Evolutionary conservation across 2,797 vertebrate genomes (phyloP).

Genomic region (Paedocypris micromegethes): DNA sequence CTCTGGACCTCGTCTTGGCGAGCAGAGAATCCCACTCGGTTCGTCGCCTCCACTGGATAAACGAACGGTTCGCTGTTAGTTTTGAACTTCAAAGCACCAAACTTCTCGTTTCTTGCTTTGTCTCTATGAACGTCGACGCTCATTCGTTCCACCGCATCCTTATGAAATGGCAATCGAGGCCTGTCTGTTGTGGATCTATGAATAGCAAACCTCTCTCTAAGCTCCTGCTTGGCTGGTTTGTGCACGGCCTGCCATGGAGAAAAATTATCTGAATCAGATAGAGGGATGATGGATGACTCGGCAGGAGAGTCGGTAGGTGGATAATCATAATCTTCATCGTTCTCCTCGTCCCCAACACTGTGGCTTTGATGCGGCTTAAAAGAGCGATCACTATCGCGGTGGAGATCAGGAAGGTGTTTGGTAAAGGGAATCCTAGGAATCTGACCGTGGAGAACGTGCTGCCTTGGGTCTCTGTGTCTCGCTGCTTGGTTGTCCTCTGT

Average conservation of each 20-base stretch:
- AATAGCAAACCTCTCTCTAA: conserved; percentile 59
- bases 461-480: conserved; percentile 59
- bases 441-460: conserved; percentile 72
- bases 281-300: conserved; percentile 22
- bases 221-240: conserved; percentile 56
- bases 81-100: conserved; percentile 19
- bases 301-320: conserved; percentile 51
- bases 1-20: conserved; percentile 37
- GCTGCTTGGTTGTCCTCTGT: conserved; percentile 56
- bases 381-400: conserved; percentile 50
- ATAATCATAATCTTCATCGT: conserved; percentile 68
- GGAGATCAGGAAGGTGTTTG: conserved; percentile 37
- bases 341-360: conserved; percentile 48
- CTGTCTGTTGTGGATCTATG: conserved; percentile 48
- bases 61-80: not conserved
- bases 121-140: conserved; percentile 4
- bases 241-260: conserved; percentile 38
- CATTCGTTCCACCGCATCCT: conserved; percentile 19
- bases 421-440: conserved; percentile 55
- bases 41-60: conserved; percentile 19
- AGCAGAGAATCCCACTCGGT: conserved; percentile 30
- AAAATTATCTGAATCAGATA: conserved; percentile 41
- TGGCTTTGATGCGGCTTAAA: conserved; percentile 47
- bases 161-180: conserved; percentile 27
- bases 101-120: conserved; percentile 16